Evolutionary conservation across 2,797 vertebrate genomes (phyloP).

Genomic region (Potorous gilbertii): DNA sequence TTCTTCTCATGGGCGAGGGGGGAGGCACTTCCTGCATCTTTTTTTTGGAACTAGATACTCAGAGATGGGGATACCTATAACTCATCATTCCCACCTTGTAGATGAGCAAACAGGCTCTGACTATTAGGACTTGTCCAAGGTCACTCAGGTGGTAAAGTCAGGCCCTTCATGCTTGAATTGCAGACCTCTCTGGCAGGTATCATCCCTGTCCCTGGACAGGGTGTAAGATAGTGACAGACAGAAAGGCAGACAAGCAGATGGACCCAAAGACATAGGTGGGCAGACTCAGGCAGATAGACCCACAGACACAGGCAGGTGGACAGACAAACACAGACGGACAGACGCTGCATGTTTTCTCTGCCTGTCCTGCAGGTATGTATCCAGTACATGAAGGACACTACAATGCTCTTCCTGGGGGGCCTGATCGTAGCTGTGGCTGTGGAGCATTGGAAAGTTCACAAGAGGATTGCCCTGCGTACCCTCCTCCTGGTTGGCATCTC

Average conservation of each 20-base stretch:
- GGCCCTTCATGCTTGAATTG: not conserved
- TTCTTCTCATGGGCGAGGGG: not conserved
- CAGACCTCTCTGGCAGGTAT: no score
- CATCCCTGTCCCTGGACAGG: no score
- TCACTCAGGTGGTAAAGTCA: no score
- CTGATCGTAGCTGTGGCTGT: conserved; percentile 95
- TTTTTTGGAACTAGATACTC: not conserved
- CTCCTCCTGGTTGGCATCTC: conserved; percentile 93
- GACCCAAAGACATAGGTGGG: no score
- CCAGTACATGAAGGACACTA: conserved; percentile 97
- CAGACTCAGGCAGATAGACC: no score
- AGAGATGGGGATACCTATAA: no score
- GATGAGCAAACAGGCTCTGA: not conserved
- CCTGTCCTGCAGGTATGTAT: conserved; percentile 89
- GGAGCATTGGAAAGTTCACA: conserved; percentile 97
- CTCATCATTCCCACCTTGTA: not conserved
- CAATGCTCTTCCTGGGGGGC: conserved; percentile 95
- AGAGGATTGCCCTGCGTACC: conserved; percentile 93
- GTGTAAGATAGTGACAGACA: not conserved
- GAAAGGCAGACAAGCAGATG: not conserved
- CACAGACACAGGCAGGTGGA: not conserved
- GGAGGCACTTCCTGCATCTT: no score
- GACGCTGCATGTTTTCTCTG: not conserved
- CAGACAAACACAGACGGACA: not conserved
- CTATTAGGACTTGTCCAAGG: not conserved